These are phyloP conservation scores for Galleria mellonella DNA, from an alignment of 1,140 invertebrate genomes.

Conservation along the genomic window DNA sequence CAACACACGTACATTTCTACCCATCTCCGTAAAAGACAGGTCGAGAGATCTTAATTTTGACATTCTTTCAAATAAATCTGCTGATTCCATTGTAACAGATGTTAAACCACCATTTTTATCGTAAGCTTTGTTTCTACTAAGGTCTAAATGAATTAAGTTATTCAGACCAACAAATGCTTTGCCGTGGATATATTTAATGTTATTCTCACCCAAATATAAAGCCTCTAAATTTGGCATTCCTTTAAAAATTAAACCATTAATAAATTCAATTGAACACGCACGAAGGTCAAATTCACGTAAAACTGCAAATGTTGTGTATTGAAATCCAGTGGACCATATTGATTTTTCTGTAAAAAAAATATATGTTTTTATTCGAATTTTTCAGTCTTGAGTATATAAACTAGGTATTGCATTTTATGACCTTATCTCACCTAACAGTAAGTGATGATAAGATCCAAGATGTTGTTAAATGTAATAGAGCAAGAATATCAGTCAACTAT, in stretches of 20 bases:
- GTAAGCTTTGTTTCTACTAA: conserved; percentile 65
- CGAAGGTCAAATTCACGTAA: conserved; percentile 74
- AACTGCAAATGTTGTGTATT: conserved; percentile 18
- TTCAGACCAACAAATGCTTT: conserved; percentile 53
- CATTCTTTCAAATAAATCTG: conserved; percentile 43
- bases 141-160: conserved; percentile 65
- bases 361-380: no score
- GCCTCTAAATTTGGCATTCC: conserved; percentile 58
- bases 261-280: conserved; percentile 66
- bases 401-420: no score
- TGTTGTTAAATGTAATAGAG: no score
- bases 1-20: conserved; percentile 14
- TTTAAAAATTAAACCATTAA: conserved; percentile 53
- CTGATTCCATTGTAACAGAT: conserved; percentile 21
- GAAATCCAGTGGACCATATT: conserved; percentile 37
- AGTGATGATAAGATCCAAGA: no score
- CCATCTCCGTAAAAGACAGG: conserved; percentile 66
- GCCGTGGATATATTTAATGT: conserved; percentile 53
- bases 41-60: conserved; percentile 64
- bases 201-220: conserved; percentile 73
- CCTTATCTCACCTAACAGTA: no score
- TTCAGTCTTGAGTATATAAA: no score
- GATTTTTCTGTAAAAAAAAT: conserved; percentile 24
- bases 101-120: conserved; percentile 29
- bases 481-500: no score